Evolutionary conservation across 2,113 vertebrate species (phyloP).

Genomic region (Hoplias malabaricus): DNA sequence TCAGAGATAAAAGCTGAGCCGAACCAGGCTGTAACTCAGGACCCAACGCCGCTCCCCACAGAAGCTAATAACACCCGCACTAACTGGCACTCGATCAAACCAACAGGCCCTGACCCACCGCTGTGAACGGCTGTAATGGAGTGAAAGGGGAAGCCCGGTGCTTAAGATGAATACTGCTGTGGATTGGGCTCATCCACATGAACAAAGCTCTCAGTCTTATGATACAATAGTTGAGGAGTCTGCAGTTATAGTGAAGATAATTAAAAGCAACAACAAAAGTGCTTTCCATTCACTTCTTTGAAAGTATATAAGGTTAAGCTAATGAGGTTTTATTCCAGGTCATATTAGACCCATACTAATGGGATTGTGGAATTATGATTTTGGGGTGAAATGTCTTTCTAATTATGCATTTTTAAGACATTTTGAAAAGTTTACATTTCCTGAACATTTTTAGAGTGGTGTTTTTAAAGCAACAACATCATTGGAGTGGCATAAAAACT

Average conservation of each 20-base stretch:
- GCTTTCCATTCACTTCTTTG: background rate
- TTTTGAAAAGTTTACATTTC: too few relatives aligned
- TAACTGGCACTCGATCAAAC: constrained; percentile 51
- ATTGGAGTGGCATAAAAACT: too few relatives aligned
- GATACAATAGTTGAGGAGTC: background rate
- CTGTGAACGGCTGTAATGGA: constrained; percentile 32
- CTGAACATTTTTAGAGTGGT: too few relatives aligned
- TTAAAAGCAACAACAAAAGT: background rate
- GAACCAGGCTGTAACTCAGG: constrained; percentile 42
- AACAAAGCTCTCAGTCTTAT: background rate
- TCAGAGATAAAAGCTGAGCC: constrained; percentile 54
- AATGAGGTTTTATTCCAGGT: too few relatives aligned
- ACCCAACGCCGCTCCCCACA: constrained; percentile 25
- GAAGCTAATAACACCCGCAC: constrained; percentile 50
- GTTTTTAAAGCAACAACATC: too few relatives aligned
- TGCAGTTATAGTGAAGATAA: background rate
- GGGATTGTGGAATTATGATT: too few relatives aligned
- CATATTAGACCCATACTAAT: too few relatives aligned
- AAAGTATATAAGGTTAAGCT: too few relatives aligned
- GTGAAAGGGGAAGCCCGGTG: background rate
- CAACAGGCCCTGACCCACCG: constrained; percentile 39
- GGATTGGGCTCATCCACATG: constrained; percentile 1
- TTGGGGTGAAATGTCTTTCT: too few relatives aligned
- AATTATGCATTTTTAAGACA: too few relatives aligned
- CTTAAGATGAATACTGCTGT: constrained; percentile 11